A percentile compares a stretch with the other conserved stretches of the same genome.
These are phyloP conservation scores for Anoplopoma fimbria DNA, from an alignment of 2,113 vertebrate genomes.

Conservation along the genomic window DNA sequence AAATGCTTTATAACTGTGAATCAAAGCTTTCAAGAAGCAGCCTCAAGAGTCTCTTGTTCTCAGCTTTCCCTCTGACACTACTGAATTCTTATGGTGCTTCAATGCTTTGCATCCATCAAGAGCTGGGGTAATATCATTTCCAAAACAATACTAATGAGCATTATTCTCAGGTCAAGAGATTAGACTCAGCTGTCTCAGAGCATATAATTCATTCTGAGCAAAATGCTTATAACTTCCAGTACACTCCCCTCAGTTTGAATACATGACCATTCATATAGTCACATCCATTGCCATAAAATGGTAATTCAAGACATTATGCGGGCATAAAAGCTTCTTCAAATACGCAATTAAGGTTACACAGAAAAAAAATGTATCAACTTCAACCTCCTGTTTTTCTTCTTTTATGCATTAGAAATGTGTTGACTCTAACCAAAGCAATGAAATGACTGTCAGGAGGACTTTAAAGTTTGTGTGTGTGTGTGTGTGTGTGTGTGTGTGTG, in stretches of 20 bases:
- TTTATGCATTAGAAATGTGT: neutral
- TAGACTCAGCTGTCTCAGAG: neutral
- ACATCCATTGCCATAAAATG: neutral
- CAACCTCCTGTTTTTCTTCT: neutral
- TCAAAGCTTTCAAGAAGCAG: slow-evolving; percentile 26
- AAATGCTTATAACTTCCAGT: neutral
- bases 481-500: neutral
- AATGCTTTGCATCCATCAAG: neutral
- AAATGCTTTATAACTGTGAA: slow-evolving; percentile 22
- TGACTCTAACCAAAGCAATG: slow-evolving; percentile 1
- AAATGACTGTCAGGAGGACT: neutral
- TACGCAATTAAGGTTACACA: slow-evolving; percentile 3
- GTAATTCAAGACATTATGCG: neutral
- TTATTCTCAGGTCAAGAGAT: slow-evolving; percentile 21
- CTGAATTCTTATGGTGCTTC: neutral
- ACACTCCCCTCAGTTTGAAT: neutral
- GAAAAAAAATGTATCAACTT: neutral
- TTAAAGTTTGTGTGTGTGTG: neutral
- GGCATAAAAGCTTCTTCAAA: slow-evolving; percentile 5
- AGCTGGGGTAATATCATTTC: neutral
- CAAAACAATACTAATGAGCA: slow-evolving; percentile 13
- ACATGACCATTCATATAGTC: neutral
- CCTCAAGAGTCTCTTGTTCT: slow-evolving; percentile 8
- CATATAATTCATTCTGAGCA: slow-evolving; percentile 1
- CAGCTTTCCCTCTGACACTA: neutral